Evolutionary conservation across 2,113 vertebrate genomes (phyloP).

Genomic region (Pterocles orientalis): DNA sequence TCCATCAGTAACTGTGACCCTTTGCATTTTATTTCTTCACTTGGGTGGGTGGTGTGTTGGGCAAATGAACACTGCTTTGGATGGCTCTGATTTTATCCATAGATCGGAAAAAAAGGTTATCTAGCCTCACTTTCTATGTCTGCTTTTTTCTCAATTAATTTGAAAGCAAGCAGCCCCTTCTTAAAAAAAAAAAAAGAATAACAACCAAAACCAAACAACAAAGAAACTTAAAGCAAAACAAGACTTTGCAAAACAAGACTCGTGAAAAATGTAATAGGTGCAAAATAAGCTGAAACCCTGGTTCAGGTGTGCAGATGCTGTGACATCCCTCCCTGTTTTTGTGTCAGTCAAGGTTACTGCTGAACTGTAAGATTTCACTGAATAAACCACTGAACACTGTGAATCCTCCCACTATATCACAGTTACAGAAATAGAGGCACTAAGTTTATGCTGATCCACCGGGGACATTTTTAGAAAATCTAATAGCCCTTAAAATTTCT

Average conservation of each 20-base stretch:
- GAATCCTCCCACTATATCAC: conserved; percentile 7
- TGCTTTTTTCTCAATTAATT: not conserved
- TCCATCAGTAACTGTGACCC: not conserved
- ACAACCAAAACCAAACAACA: not conserved
- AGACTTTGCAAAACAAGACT: not conserved
- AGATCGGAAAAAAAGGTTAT: not conserved
- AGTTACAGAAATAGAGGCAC: conserved; percentile 9
- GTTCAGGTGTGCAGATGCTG: not conserved
- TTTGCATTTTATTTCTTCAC: not conserved
- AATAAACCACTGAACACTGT: not conserved
- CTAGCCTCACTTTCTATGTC: not conserved
- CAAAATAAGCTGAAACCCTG: not conserved
- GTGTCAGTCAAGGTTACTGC: not conserved
- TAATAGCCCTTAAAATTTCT: conserved; percentile 62
- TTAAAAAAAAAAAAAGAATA: not conserved
- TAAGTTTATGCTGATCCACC: conserved; percentile 24
- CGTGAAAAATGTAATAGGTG: not conserved
- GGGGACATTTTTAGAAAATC: conserved; percentile 42
- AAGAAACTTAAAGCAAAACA: not conserved
- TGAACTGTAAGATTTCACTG: not conserved
- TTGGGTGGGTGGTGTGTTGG: not conserved
- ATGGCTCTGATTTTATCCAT: not conserved
- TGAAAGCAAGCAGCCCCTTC: not conserved
- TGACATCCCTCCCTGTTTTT: not conserved
- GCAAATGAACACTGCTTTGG: not conserved